These are phyloP conservation scores for Alethe diademata DNA, from an alignment of 2,113 vertebrate genomes.

Conservation along the genomic window DNA sequence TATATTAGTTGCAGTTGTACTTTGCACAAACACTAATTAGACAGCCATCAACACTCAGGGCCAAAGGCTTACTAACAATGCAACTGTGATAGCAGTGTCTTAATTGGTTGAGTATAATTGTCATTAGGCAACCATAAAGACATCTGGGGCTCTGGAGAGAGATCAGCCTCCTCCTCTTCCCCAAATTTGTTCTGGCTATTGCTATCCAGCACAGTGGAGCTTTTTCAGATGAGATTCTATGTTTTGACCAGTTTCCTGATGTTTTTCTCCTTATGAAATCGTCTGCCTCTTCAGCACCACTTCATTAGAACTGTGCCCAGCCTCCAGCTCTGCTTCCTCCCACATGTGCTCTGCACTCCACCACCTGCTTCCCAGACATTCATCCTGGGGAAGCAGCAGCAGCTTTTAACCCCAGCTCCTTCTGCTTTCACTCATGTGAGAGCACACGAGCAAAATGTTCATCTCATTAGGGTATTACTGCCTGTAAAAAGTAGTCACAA, in stretches of 20 bases:
- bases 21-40: slow-evolving; percentile 73
- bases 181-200: slow-evolving; percentile 60
- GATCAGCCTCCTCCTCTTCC: slow-evolving; percentile 62
- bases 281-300: slow-evolving; percentile 52
- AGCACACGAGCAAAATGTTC: background rate
- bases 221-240: slow-evolving; percentile 41
- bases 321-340: background rate
- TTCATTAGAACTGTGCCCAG: slow-evolving; percentile 29
- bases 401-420: slow-evolving; percentile 8
- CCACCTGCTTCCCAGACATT: slow-evolving; percentile 11
- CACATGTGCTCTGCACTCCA: background rate
- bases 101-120: slow-evolving; percentile 79
- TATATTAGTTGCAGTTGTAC: slow-evolving; percentile 69
- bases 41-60: slow-evolving; percentile 71
- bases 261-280: slow-evolving; percentile 36
- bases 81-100: slow-evolving; percentile 73
- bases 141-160: slow-evolving; percentile 82
- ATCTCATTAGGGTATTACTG: background rate
- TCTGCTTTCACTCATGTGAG: background rate
- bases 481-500: background rate
- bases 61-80: slow-evolving; percentile 76
- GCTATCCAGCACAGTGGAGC: slow-evolving; percentile 40
- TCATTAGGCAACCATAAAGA: slow-evolving; percentile 78
- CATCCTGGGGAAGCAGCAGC: background rate
- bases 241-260: slow-evolving; percentile 44